phyloP scores from a whole-genome alignment of 2,888 invertebrate genomes.

The Loripinus fragilis region DNA sequence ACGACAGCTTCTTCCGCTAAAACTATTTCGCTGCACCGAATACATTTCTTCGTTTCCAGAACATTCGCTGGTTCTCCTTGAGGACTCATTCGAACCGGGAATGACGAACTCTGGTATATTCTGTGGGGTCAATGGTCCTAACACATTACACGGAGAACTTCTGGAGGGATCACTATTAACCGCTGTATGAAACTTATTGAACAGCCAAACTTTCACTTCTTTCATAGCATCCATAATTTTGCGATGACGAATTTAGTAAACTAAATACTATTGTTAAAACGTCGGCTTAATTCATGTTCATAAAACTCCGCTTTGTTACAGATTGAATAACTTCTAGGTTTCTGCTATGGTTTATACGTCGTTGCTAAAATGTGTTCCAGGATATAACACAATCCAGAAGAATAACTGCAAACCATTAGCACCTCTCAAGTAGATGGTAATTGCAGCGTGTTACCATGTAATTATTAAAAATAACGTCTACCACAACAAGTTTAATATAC shows the following conservation, averaged over 20 bases:
- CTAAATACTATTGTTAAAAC: no score
- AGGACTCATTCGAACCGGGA: slow-evolving; percentile 74
- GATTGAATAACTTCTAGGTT: no score
- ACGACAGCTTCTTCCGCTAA: slow-evolving; percentile 62
- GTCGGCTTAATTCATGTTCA: no score
- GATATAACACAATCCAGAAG: no score
- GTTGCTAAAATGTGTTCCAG: no score
- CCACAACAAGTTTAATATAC: no score
- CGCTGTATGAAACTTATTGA: slow-evolving; percentile 70
- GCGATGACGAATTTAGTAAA: background rate
- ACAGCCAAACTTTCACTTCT: slow-evolving; percentile 75
- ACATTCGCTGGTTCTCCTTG: slow-evolving; percentile 68
- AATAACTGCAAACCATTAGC: no score
- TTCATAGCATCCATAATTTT: slow-evolving; percentile 74
- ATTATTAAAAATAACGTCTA: no score
- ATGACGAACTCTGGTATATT: slow-evolving; percentile 79
- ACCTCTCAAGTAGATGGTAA: no score
- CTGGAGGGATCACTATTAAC: slow-evolving; percentile 34
- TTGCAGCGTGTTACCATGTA: no score
- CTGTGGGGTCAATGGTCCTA: slow-evolving; percentile 71
- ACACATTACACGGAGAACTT: slow-evolving; percentile 23
- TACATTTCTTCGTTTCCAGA: slow-evolving; percentile 51
- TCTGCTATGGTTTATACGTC: no score
- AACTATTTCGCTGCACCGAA: slow-evolving; percentile 56
- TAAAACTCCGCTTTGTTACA: no score